Conservation (phyloP, 2,113 vertebrate genomes). For the Muntiacus muntjak region DNA sequence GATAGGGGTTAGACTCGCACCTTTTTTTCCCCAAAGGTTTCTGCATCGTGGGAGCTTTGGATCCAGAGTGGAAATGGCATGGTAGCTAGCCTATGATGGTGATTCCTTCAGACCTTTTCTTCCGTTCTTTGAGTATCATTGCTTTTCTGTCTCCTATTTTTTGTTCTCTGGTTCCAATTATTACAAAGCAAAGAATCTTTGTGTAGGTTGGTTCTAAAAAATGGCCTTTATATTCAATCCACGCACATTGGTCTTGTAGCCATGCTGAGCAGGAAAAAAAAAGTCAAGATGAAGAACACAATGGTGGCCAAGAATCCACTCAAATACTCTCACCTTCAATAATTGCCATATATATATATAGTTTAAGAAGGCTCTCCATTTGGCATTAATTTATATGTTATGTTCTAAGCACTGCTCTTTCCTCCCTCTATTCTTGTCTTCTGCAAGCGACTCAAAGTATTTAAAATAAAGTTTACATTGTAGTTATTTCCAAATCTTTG, state of each 20-base stretch:
- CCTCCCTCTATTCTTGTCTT: not conserved
- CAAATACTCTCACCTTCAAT: not conserved
- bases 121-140: not conserved
- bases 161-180: not conserved
- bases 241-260: not conserved
- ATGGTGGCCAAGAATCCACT: not conserved
- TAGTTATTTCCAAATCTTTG: constrained; percentile 75
- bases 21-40: constrained; percentile 50
- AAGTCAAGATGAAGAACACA: not conserved
- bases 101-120: constrained; percentile 53
- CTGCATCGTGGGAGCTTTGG: constrained; percentile 49
- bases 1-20: constrained; percentile 76
- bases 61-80: not conserved
- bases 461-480: constrained; percentile 77
- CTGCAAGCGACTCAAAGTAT: constrained; percentile 68
- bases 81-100: not conserved
- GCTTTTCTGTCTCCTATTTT: not conserved
- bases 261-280: not conserved
- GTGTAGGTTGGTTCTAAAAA: not conserved
- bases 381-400: constrained; percentile 61
- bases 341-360: not conserved
- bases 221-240: not conserved
- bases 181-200: not conserved
- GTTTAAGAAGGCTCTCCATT: constrained; percentile 14
- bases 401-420: not conserved